Base-by-base conservation (phyloP, 2,888 invertebrate genomes). In the Sphaeridia pumilis region DNA sequence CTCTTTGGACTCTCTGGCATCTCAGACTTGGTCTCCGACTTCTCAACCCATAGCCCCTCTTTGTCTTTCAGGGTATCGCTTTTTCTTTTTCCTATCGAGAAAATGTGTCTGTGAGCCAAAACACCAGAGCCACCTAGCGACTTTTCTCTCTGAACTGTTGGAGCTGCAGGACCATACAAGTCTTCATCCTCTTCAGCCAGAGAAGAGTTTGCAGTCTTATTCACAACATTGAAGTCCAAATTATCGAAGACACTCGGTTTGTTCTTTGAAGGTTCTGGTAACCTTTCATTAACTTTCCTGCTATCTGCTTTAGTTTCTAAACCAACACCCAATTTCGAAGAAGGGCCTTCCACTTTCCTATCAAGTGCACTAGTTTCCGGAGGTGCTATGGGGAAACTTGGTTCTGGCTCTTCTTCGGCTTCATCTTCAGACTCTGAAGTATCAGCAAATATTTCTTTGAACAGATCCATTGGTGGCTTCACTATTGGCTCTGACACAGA, bases 371-470 rank as follows among this genome's bases (percentile, higher is more conserved):
- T 36, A 4, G 20, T 42, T n/a, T 21, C 20, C 21, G 26, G 28
- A 25, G 2, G 24, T 3, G 24, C 2, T 17, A 7, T 10, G 20
- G 22, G 4, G n/a, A 17, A 12, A 7, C 28, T 41, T 5, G 24
- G 22, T 35, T 31, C 17, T 26, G 28, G 4, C 4, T 44, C 48
- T 3, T 17, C 22, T 14, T 46, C 38, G 14, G 7, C 48, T 25
- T 57, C 44, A n/a, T 61, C 61, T 27, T 60, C 57, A 12, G 58
- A 58, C 5, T 56, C 57, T 2, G 62, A 62, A 22, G 58, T 56
- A 28, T 64, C 61, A 7, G 61, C 61, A 51, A 64, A 64, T 38
- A 64, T 64, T 58, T 64, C 62, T 49, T 61, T 64, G 43, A 64
- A 64, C 10, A 64, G 47, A 50, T 64, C 64, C 31, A 61, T 22